Percentiles rank a stretch among this genome's conserved stretches.
Conservation (phyloP, 2,888 invertebrate genomes). For the Amblyjoppa fuscipennis region DNA sequence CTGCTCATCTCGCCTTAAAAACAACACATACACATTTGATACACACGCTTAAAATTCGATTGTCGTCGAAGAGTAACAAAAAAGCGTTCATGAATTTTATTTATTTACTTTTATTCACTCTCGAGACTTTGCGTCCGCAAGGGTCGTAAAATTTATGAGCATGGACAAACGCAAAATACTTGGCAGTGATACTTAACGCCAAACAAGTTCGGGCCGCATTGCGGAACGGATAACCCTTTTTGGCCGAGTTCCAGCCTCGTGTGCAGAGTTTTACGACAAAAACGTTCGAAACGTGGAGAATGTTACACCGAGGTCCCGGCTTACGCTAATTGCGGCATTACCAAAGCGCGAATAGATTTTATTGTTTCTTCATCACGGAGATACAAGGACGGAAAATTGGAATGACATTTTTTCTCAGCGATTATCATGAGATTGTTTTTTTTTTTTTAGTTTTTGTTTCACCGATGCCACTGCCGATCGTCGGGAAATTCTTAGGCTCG, state of each 20-base stretch:
- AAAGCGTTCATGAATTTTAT: neutral
- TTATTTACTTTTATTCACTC: neutral
- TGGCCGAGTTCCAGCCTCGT: slow-evolving; percentile 61
- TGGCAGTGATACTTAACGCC: slow-evolving; percentile 30
- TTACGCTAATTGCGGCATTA: slow-evolving; percentile 24
- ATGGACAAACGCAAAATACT: slow-evolving; percentile 27
- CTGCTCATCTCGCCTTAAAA: slow-evolving; percentile 70
- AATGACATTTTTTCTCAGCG: neutral
- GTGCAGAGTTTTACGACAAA: slow-evolving; percentile 38
- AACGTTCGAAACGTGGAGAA: neutral
- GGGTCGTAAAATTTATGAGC: slow-evolving; percentile 5
- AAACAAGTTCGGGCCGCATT: slow-evolving; percentile 60
- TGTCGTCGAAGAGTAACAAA: neutral
- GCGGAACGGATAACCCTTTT: slow-evolving; percentile 61
- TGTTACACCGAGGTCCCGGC: neutral
- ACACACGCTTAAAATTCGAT: neutral
- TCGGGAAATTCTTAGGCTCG: neutral
- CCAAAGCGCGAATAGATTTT: slow-evolving; percentile 9
- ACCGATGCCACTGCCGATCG: too few species aligned
- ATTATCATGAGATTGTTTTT: neutral
- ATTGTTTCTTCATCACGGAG: neutral
- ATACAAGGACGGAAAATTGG: neutral
- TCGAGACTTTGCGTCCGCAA: neutral
- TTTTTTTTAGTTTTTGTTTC: too few species aligned
- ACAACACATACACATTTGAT: slow-evolving; percentile 13